Percentiles rank a stretch among this genome's conserved stretches.
These are phyloP conservation scores for Polypedilum pembai DNA, from an alignment of 1,140 invertebrate genomes.

Conservation along the genomic window DNA sequence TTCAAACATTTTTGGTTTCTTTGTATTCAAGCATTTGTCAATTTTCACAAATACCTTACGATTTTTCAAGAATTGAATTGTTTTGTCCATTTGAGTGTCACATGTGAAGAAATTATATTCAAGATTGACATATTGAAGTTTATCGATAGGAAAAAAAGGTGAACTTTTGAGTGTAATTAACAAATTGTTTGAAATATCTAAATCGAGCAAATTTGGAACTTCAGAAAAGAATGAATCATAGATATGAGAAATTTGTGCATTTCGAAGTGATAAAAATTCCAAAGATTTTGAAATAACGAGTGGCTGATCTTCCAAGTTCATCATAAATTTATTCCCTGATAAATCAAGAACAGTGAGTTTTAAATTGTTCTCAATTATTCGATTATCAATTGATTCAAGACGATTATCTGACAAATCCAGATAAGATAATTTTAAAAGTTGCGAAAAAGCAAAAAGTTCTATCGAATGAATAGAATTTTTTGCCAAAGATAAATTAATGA, in stretches of 20 bases:
- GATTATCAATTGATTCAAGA: conserved; percentile 38
- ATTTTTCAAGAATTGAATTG: neutral
- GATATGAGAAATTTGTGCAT: conserved; percentile 38
- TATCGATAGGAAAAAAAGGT: conserved; percentile 34
- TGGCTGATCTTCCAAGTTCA: conserved; percentile 32
- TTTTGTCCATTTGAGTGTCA: neutral
- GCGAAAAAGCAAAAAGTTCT: conserved; percentile 37
- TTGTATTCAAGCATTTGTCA: conserved; percentile 31
- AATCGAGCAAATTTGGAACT: conserved; percentile 35
- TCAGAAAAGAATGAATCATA: conserved; percentile 33
- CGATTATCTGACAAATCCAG: conserved; percentile 41
- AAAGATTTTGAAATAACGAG: conserved; percentile 35
- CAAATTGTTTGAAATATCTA: conserved; percentile 39
- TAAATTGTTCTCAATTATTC: conserved; percentile 37
- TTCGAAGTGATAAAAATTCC: conserved; percentile 36
- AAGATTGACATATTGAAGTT: conserved; percentile 35
- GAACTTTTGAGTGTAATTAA: conserved; percentile 36
- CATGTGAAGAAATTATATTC: conserved; percentile 39
- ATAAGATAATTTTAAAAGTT: conserved; percentile 34
- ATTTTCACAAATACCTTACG: conserved; percentile 32
- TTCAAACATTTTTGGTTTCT: conserved; percentile 29
- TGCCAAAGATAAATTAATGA: conserved; percentile 36
- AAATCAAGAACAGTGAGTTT: conserved; percentile 36
- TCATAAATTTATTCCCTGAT: conserved; percentile 39
- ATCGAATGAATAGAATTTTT: conserved; percentile 39